Evolutionary conservation across 2,888 invertebrate genomes (phyloP).

Genomic region (Crocallis elinguaria): DNA sequence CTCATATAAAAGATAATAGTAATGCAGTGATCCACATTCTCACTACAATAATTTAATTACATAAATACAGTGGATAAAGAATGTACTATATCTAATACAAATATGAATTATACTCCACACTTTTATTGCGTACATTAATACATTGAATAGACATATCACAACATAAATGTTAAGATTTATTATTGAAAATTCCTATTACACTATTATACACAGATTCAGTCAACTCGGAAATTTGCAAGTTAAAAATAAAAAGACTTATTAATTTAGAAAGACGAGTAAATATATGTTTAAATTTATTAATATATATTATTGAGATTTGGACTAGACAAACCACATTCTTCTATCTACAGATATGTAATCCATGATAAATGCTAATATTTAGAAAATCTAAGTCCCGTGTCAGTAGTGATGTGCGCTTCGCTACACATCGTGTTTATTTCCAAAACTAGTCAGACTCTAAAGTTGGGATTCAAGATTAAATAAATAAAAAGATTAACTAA

Average conservation of each 20-base stretch:
- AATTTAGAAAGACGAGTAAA: slow-evolving; percentile 74
- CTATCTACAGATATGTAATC: slow-evolving; percentile 85
- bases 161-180: slow-evolving; percentile 37
- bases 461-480: too few species aligned
- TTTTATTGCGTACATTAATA: slow-evolving; percentile 50
- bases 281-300: slow-evolving; percentile 62
- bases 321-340: slow-evolving; percentile 82
- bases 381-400: slow-evolving; percentile 80
- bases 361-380: slow-evolving; percentile 82
- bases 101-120: slow-evolving; percentile 24
- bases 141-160: slow-evolving; percentile 59
- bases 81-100: slow-evolving; percentile 53
- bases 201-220: slow-evolving; percentile 75
- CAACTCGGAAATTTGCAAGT: slow-evolving; percentile 69
- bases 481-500: too few species aligned
- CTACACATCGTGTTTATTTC: slow-evolving; percentile 70
- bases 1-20: neutral
- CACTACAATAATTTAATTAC: slow-evolving; percentile 41
- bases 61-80: slow-evolving; percentile 59
- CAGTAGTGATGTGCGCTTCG: slow-evolving; percentile 69
- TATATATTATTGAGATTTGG: slow-evolving; percentile 76
- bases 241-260: slow-evolving; percentile 62
- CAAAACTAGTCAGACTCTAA: slow-evolving; percentile 44
- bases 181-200: slow-evolving; percentile 56
- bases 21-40: slow-evolving; percentile 23